Conservation (phyloP, 2,797 vertebrate species). For the Periophthalmus magnuspinnatus region DNA sequence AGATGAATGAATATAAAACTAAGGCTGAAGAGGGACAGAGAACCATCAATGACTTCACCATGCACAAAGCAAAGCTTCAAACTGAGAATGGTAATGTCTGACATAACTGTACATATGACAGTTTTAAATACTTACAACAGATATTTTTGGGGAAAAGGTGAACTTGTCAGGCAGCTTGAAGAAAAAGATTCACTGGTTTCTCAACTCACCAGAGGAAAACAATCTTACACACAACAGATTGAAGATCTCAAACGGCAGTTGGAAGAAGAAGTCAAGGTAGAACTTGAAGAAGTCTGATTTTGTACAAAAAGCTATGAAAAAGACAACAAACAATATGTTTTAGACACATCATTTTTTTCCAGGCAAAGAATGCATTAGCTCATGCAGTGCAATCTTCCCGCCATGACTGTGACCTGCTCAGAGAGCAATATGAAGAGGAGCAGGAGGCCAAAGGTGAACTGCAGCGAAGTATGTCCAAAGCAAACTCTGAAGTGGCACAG, state of each 20-base stretch:
- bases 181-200: constrained; percentile 82
- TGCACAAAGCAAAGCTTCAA: constrained; percentile 85
- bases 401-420: constrained; percentile 74
- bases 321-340: background rate
- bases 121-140: background rate
- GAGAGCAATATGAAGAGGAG: constrained; percentile 87
- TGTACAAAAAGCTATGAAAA: background rate
- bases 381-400: constrained; percentile 83
- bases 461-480: constrained; percentile 83
- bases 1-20: constrained; percentile 80
- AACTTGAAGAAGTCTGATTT: background rate
- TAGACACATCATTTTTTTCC: constrained; percentile 50
- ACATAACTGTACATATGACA: background rate
- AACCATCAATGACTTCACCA: constrained; percentile 79
- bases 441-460: constrained; percentile 84
- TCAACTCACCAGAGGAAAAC: constrained; percentile 81
- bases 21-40: constrained; percentile 85
- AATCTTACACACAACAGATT: constrained; percentile 80
- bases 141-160: constrained; percentile 62
- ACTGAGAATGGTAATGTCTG: constrained; percentile 80
- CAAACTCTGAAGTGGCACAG: constrained; percentile 87
- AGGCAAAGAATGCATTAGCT: constrained; percentile 85
- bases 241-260: constrained; percentile 85
- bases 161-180: constrained; percentile 79
- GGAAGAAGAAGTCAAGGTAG: constrained; percentile 82